Base-by-base conservation (phyloP, 1,140 invertebrate genomes). In the Ridgeia piscesae region DNA sequence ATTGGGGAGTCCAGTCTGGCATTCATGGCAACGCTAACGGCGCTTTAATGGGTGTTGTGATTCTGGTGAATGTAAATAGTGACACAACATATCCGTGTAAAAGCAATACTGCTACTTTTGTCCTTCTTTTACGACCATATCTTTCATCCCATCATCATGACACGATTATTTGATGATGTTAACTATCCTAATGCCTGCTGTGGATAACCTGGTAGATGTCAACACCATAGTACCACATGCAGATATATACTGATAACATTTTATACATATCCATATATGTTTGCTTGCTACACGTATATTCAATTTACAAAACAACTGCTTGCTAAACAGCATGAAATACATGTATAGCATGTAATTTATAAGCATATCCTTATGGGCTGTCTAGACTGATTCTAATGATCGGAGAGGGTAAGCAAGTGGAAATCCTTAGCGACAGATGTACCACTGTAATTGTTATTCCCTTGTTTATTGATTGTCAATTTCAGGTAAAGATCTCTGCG, bases 21-120 rank as follows among this genome's bases (percentile, higher is more conserved):
- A 27, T 77, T 77, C 58, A 77, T 77, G 58, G 58, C 17, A 77
- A 77, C 58, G 58, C 17, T 77, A 77, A 77, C 58, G 58, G 58
- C 58, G 58, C 58, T 77, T 77, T 77, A 77, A 77, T 77, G 58
- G 6, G 27, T 77, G 58, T 77, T 77, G 58, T 77, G 58, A 77
- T 77, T 77, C 58, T 77, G 58, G 58, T 77, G 58, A 77, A 77
- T 77, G 58, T 77, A 77, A 77, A 77, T 77, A 77, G 27, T 77
- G 58, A 77, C 58, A 77, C 27, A 77, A 77, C 58, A 77, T 17
- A 21, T 31, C 58, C 27, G 11, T 77, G 58, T 77, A 21, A 77
- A 77, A 77, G 58, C 58, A 77, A 21, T 77, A 77, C 58, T 77
- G 58, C 58, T 77, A 21, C 58, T 21, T 21, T 77, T 8, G 58